Percentiles rank a stretch among this genome's conserved stretches.
phyloP scores from a whole-genome alignment of 2,113 vertebrate species.

The Zosterops japonicus region DNA sequence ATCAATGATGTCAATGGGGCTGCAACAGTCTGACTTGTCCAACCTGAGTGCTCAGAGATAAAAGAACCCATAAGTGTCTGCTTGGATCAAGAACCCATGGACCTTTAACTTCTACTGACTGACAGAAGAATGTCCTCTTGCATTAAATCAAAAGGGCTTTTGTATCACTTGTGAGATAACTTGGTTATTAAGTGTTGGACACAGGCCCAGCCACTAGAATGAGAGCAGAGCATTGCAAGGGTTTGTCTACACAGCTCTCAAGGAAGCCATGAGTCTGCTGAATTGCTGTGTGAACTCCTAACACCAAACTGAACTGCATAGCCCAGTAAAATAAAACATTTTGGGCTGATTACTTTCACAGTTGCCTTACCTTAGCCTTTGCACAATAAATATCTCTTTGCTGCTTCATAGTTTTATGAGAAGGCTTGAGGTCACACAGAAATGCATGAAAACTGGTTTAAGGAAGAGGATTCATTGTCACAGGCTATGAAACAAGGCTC shows the following conservation, averaged over 20 bases:
- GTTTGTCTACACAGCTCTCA: neutral
- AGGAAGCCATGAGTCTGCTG: slow-evolving; percentile 5
- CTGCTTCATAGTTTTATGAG: neutral
- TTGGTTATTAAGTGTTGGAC: neutral
- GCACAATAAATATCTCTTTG: neutral
- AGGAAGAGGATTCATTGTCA: neutral
- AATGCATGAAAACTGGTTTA: neutral
- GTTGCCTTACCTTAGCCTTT: neutral
- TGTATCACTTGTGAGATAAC: neutral
- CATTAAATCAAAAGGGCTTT: neutral
- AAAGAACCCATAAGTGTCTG: neutral
- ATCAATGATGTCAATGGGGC: neutral
- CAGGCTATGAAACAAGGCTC: neutral
- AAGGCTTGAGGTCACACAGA: neutral
- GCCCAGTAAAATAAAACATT: neutral
- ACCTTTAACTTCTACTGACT: slow-evolving; percentile 22
- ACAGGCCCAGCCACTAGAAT: neutral
- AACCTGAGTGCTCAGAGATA: neutral
- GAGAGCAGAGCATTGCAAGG: neutral
- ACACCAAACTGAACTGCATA: neutral
- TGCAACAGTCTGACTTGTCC: fast-evolving
- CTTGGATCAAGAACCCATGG: neutral
- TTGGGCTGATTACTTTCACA: neutral
- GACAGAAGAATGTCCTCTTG: slow-evolving; percentile 5
- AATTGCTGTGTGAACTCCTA: neutral